These are phyloP conservation scores for Fistularia tabacaria DNA, from an alignment of 2,797 vertebrate genomes.

Conservation along the genomic window DNA sequence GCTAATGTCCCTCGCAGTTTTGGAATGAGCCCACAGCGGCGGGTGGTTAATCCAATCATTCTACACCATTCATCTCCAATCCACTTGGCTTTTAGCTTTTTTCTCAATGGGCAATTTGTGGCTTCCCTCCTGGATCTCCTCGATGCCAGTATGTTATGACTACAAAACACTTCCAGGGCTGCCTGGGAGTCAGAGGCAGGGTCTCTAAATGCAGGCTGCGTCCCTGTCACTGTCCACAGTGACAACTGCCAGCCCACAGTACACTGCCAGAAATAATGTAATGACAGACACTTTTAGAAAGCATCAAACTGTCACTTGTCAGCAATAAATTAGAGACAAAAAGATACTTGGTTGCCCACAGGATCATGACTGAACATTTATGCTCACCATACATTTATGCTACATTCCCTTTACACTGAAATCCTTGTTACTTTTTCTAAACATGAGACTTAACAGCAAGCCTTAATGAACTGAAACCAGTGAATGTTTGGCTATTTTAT, in stretches of 20 bases:
- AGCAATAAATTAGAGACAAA: conserved; percentile 53
- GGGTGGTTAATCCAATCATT: conserved; percentile 72
- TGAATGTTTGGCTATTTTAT: conserved; percentile 48
- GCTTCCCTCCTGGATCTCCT: conserved; percentile 67
- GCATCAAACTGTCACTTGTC: conserved; percentile 57
- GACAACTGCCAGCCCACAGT: conserved; percentile 62
- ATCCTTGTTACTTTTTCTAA: conserved; percentile 34
- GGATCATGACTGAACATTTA: conserved; percentile 57
- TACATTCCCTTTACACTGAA: conserved; percentile 14
- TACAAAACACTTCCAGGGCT: conserved; percentile 66
- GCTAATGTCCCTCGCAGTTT: conserved; percentile 59
- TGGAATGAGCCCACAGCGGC: conserved; percentile 66
- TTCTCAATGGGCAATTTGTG: conserved; percentile 74
- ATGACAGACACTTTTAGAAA: conserved; percentile 64
- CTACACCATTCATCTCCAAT: conserved; percentile 76
- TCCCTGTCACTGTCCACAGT: conserved; percentile 56
- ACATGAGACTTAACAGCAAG: conserved; percentile 23
- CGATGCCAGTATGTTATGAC: conserved; percentile 70
- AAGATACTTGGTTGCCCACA: conserved; percentile 35
- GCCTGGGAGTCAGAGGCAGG: conserved; percentile 58
- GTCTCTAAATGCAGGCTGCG: conserved; percentile 66
- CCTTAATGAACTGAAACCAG: conserved; percentile 49
- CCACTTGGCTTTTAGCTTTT: conserved; percentile 70
- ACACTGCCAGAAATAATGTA: conserved; percentile 60
- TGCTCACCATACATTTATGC: conserved; percentile 13